A percentile compares a stretch with the other conserved stretches of the same genome.
These are phyloP conservation scores for Myioborus miniatus DNA, from an alignment of 2,797 vertebrate species.

Conservation along the genomic window DNA sequence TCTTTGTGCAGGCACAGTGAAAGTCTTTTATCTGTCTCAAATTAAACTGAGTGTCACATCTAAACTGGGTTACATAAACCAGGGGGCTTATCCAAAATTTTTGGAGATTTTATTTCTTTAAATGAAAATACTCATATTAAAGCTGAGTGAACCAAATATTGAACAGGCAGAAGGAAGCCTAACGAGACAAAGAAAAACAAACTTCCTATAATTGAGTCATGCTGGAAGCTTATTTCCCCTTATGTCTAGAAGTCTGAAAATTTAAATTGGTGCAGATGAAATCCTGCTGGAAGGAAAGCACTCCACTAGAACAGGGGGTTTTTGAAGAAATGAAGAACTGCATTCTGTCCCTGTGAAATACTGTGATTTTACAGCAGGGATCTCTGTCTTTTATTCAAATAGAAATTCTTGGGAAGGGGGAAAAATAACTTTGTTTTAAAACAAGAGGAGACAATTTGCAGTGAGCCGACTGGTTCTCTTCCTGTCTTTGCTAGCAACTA, in stretches of 20 bases:
- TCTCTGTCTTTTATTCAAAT: not conserved
- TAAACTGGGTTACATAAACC: not conserved
- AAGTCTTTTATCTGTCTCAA: not conserved
- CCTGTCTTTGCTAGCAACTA: not conserved
- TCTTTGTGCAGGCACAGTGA: not conserved
- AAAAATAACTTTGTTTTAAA: not conserved
- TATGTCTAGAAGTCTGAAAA: conserved; percentile 21
- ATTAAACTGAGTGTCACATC: not conserved
- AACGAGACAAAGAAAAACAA: conserved; percentile 35
- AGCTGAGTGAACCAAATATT: not conserved
- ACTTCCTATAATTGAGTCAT: conserved; percentile 12
- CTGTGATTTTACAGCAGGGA: not conserved
- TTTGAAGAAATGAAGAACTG: not conserved
- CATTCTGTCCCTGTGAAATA: not conserved
- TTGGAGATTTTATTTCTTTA: conserved; percentile 25
- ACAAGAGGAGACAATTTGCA: not conserved
- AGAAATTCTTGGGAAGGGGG: not conserved
- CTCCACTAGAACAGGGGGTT: not conserved
- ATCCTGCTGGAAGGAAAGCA: not conserved
- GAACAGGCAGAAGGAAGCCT: conserved; percentile 12
- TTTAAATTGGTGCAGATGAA: conserved; percentile 15
- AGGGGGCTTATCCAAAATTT: not conserved
- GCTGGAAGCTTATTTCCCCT: conserved; percentile 3
- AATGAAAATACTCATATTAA: not conserved
- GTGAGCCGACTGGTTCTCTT: not conserved